These are phyloP conservation scores for Luffia ferchaultella DNA, from an alignment of 2,888 invertebrate species.

Conservation along the genomic window DNA sequence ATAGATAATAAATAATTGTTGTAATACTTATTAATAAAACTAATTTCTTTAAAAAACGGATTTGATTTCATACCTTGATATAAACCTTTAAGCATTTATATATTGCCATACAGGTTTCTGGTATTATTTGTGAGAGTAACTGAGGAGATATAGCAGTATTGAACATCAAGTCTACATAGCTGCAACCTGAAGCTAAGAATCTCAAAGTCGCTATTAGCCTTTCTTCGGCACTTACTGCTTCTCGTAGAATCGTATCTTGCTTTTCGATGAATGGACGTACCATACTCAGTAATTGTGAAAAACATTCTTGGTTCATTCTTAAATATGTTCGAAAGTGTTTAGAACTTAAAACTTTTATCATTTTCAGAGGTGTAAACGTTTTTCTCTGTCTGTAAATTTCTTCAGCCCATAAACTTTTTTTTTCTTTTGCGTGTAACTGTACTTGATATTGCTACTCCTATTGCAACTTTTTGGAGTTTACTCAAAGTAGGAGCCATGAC, in stretches of 20 bases:
- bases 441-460: no score
- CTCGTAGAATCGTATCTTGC: conserved; percentile 12
- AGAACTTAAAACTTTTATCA: no score
- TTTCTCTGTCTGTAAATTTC: no score
- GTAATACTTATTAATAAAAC: no score
- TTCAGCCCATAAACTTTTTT: no score
- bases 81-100: conserved; percentile 10
- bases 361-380: no score
- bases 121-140: conserved; percentile 11
- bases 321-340: conserved; percentile 13
- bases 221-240: conserved; percentile 11
- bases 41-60: neutral
- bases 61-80: conserved; percentile 7
- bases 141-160: conserved; percentile 8
- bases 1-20: no score
- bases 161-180: conserved; percentile 3
- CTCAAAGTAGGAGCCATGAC: no score
- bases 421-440: no score
- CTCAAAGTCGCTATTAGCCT: conserved; percentile 11
- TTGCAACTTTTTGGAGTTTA: no score
- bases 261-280: conserved; percentile 9
- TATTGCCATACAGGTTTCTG: conserved; percentile 14
- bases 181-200: conserved; percentile 11
- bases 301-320: conserved; percentile 10
- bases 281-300: conserved; percentile 9